Conservation (phyloP, 2,113 vertebrate genomes). For the Fregata magnificens region DNA sequence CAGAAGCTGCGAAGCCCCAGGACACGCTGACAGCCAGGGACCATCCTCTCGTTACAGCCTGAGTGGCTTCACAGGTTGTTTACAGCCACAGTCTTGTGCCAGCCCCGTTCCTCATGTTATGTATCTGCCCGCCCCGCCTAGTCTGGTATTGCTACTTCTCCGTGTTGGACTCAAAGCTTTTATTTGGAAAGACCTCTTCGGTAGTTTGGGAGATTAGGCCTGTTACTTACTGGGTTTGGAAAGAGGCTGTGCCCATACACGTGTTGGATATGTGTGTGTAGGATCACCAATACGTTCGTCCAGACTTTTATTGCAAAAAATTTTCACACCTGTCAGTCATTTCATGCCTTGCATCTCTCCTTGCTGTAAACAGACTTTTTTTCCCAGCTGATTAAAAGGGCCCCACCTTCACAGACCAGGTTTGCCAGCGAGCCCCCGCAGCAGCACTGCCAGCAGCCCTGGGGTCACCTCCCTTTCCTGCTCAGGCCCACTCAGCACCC, state of each 20-base stretch:
- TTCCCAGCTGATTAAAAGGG: not conserved
- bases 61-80: not conserved
- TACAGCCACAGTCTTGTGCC: rapidly evolving
- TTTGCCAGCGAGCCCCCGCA: not conserved
- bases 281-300: rapidly evolving
- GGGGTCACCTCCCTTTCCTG: not conserved
- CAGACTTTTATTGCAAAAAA: not conserved
- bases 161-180: not conserved
- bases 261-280: not conserved
- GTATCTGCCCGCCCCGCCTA: rapidly evolving
- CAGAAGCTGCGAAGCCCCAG: not conserved
- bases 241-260: not conserved
- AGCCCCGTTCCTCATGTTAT: rapidly evolving
- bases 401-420: not conserved
- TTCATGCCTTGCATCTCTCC: not conserved
- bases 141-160: not conserved
- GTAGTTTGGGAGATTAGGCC: not conserved
- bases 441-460: not conserved
- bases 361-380: not conserved
- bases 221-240: not conserved
- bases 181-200: not conserved
- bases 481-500: not conserved
- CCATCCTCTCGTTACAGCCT: not conserved
- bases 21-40: not conserved
- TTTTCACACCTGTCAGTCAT: not conserved